These are phyloP conservation scores for Pocillopora damicornis DNA, from an alignment of 64 coral and sea anemone genomes.

Conservation along the genomic window DNA sequence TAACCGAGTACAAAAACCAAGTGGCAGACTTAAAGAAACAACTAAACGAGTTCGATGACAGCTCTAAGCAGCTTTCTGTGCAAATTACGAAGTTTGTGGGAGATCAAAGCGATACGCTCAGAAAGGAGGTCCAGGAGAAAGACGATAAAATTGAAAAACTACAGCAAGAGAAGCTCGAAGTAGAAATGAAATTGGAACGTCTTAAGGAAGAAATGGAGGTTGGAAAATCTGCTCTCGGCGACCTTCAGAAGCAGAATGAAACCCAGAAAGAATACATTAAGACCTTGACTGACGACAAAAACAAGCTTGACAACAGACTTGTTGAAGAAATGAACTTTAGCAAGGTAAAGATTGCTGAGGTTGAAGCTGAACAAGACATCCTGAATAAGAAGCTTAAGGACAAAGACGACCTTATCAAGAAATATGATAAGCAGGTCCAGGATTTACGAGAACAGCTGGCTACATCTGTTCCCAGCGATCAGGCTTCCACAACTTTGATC, in stretches of 20 bases:
- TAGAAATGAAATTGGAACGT: constrained; percentile 41
- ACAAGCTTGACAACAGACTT: constrained; percentile 43
- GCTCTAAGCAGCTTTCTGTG: constrained; percentile 33
- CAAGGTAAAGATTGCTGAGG: constrained; percentile 58
- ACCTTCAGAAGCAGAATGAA: constrained; percentile 40
- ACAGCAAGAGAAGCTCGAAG: constrained; percentile 33
- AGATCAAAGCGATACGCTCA: constrained; percentile 50
- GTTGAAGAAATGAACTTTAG: constrained; percentile 39
- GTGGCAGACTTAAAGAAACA: constrained; percentile 24
- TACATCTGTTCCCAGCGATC: constrained; percentile 20
- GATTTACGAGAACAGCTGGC: constrained; percentile 41
- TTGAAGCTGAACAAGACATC: constrained; percentile 50
- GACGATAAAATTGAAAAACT: constrained; percentile 32
- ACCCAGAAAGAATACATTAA: constrained; percentile 20
- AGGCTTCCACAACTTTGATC: constrained; percentile 53
- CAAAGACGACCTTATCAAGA: constrained; percentile 38
- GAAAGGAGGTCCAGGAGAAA: constrained; percentile 49
- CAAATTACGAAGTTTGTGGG: constrained; percentile 31
- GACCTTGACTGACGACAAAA: constrained; percentile 38
- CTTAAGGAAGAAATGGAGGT: constrained; percentile 43
- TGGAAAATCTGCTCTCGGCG: neutral
- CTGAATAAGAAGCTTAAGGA: constrained; percentile 19
- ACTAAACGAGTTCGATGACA: constrained; percentile 2
- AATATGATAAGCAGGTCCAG: constrained; percentile 46
- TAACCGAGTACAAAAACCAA: constrained; percentile 1